Base-by-base conservation (phyloP, 1,140 invertebrate genomes). In the Tetraneura akinire region DNA sequence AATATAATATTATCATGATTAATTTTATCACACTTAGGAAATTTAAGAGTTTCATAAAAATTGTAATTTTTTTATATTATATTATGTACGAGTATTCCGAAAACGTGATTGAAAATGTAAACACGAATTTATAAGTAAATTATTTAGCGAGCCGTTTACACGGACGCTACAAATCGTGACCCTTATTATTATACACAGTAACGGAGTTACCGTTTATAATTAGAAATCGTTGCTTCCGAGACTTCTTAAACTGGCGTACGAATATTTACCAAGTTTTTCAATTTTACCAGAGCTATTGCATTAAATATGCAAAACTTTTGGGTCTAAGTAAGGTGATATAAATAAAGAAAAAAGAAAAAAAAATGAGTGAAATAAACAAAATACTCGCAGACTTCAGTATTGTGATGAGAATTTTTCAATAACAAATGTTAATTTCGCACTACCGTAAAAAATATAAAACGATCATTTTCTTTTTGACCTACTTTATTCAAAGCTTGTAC, bases 201-300 rank as follows among this genome's bases (percentile, higher is more conserved):
- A 70, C 47, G 21, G 10, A 70, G 9, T 47, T 47, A 10, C 37
- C 13, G n/a, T 5, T 18, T 32, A 71, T 16, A 71, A 71, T 71
- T 71, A 71, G 0, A 51, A 51, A 49, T 32, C 9, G 14, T 9
- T 71, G 3, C 10, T 71, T 51, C 18, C 26, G 16, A 32, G 9
- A 29, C 18, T 32, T 73, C 13, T 1, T 1, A 4, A 53, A 32
- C 45, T 73, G 0, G 8, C 29, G n/a, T 45, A 73, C 49, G n/a
- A 73, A 53, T 53, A 73, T 37, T 32, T 53, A 53, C 16, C 13
- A 53, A 13, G 16, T 73, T 73, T 73, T 73, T 73, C 49, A 37
- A 32, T 73, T 53, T 32, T 53, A 21, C 26, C 47, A 53, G 16
- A 16, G 18, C 26, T 37, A 16, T 73, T 9, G 3, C 29, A 1